phyloP scores from a whole-genome alignment of 1,140 invertebrate genomes.

The Trichoplusia ni region DNA sequence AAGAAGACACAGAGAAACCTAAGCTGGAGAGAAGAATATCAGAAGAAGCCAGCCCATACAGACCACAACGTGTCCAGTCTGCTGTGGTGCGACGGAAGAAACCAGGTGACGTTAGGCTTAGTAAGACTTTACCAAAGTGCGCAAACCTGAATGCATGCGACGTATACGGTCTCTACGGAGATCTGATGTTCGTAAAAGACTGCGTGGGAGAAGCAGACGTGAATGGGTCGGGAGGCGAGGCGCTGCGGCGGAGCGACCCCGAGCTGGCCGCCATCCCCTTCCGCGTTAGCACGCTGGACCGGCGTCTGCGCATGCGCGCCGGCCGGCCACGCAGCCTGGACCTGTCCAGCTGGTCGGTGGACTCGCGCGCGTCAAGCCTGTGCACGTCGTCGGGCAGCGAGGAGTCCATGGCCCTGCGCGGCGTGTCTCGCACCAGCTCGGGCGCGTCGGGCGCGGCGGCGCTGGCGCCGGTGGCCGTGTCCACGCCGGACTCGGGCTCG shows the following conservation, averaged over 20 bases:
- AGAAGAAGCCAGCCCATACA: slow-evolving; percentile 87
- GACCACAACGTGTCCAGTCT: slow-evolving; percentile 83
- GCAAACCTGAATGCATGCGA: slow-evolving; percentile 88
- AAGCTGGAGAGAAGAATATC: slow-evolving; percentile 84
- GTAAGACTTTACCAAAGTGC: slow-evolving; percentile 88
- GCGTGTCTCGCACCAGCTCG: slow-evolving; percentile 87
- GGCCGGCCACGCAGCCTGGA: slow-evolving; percentile 91
- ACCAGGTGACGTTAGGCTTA: slow-evolving; percentile 85
- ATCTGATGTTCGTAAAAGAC: slow-evolving; percentile 94
- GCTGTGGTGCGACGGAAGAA: slow-evolving; percentile 84
- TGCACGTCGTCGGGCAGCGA: slow-evolving; percentile 92
- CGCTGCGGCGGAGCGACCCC: slow-evolving; percentile 89
- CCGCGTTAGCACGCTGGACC: slow-evolving; percentile 90
- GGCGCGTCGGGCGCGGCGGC: slow-evolving; percentile 84
- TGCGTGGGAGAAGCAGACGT: slow-evolving; percentile 90
- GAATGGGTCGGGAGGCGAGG: slow-evolving; percentile 87
- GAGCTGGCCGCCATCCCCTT: slow-evolving; percentile 91
- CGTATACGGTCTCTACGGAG: slow-evolving; percentile 94
- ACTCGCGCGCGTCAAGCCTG: slow-evolving; percentile 90
- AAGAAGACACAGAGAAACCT: slow-evolving; percentile 70
- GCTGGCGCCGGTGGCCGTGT: slow-evolving; percentile 58
- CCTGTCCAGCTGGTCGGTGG: slow-evolving; percentile 93
- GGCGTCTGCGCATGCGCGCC: slow-evolving; percentile 90
- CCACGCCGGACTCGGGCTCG: slow-evolving; percentile 63
- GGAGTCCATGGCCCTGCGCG: slow-evolving; percentile 87